Percentiles rank a stretch among this genome's conserved stretches.
These are phyloP conservation scores for Muschampia plurimacula DNA, from an alignment of 2,888 invertebrate genomes.

Conservation along the genomic window DNA sequence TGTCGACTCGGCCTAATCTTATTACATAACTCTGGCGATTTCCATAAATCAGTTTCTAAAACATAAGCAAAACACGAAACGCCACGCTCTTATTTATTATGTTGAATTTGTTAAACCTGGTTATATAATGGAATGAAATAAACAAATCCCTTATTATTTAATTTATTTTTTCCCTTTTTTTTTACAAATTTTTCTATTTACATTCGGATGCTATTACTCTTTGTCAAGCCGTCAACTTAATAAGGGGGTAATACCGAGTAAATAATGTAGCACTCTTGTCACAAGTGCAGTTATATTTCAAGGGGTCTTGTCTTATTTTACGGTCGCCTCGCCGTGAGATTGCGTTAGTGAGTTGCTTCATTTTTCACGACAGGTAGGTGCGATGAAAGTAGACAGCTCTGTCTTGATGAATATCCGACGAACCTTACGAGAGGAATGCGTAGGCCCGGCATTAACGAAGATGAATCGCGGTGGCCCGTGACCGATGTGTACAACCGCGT, in stretches of 20 bases:
- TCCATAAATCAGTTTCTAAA: slow-evolving; percentile 10
- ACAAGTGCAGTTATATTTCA: slow-evolving; percentile 21
- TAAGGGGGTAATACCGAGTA: slow-evolving; percentile 11
- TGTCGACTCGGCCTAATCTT: slow-evolving; percentile 9
- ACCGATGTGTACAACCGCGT: slow-evolving; percentile 2
- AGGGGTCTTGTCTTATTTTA: slow-evolving; percentile 13
- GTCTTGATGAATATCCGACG: slow-evolving; percentile 32
- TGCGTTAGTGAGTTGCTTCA: slow-evolving; percentile 30
- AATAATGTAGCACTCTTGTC: slow-evolving; percentile 12
- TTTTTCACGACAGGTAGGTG: slow-evolving; percentile 33
- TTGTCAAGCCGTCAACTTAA: slow-evolving; percentile 9
- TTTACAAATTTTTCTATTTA: too few species aligned
- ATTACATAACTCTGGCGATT: slow-evolving; percentile 22
- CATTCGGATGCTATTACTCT: slow-evolving; percentile 15
- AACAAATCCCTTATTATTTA: slow-evolving; percentile 1
- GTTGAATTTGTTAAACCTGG: slow-evolving; percentile 3
- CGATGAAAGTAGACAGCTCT: slow-evolving; percentile 19
- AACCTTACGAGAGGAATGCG: slow-evolving; percentile 13
- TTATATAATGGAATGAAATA: background rate
- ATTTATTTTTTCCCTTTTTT: too few species aligned
- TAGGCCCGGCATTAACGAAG: slow-evolving; percentile 27
- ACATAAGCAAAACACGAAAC: slow-evolving; percentile 7
- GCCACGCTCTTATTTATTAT: slow-evolving; percentile 1
- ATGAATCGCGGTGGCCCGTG: slow-evolving; percentile 24
- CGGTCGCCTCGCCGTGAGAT: slow-evolving; percentile 21